Evolutionary conservation across 2,888 invertebrate species (phyloP), one percentile per base, ranked within the genome.

Genomic region (Clanis bilineata): DNA sequence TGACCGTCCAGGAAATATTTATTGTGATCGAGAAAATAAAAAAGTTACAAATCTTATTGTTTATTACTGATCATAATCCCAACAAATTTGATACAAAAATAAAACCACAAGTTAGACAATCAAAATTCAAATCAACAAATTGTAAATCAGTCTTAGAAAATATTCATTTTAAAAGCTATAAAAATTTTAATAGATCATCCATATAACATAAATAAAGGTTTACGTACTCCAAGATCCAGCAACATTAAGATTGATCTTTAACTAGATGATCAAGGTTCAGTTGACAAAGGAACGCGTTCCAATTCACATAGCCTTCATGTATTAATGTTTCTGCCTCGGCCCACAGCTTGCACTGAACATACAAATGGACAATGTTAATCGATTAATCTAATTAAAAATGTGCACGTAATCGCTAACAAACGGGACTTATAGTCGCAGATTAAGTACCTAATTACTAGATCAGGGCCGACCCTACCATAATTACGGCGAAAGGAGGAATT

Each of bases 211-310:
- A 12, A 12, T 36, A 36, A 36, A 3, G 2, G 1, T 5, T 2
- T n/a, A 28, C 23, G 7, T 5, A 7, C 28, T 7, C 9, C 28
- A 18, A 32, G 3, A 12, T 56, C 3, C 10, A 3, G 3, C 12
- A 22, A 22, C 15, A 25, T 57, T 71, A 76, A 0, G 79, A 72
- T 62, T 85, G 80, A 44, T 86, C 87, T 65, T 89, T 92, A 18
- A 93, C 86, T 0, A 90, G 80, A 64, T 92, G 88, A 9, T 93
- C 92, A 4, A 93, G 76, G 62, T 90, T 90, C 28, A 93, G 70
- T 64, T 90, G 86, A 60, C 92, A 91, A 3, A 93, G 77, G 74
- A 93, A 93, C 0, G 86, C 85, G 62, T 80, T 86, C 92, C 92
- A 93, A 68, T 93, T 92, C 5, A 93, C 86, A 61, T 74, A 90